phyloP scores from a whole-genome alignment of 2,113 vertebrate genomes.

The Anser brachyrhynchus region DNA sequence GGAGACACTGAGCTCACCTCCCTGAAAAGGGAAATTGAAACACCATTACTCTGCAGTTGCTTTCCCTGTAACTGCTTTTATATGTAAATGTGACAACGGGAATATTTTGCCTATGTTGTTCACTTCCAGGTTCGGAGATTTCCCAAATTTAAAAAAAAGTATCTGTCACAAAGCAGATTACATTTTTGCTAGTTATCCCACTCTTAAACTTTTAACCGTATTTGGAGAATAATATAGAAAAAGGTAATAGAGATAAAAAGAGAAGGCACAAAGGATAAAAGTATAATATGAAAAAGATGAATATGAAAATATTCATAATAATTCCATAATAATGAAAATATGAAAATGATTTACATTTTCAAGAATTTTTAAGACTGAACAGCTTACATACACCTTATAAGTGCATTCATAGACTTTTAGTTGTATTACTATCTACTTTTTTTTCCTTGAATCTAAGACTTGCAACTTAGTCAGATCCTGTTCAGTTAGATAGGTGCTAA shows the following conservation, averaged over 20 bases:
- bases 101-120: background rate
- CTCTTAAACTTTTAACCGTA: background rate
- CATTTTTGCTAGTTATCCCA: background rate
- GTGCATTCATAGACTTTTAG: background rate
- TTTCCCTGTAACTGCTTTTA: background rate
- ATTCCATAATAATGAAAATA: too few species aligned
- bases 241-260: accelerated
- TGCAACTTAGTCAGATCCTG: background rate
- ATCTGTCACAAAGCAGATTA: background rate
- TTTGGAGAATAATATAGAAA: background rate
- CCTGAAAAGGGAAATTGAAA: background rate
- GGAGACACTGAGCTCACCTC: background rate
- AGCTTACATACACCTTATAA: background rate
- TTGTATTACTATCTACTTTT: background rate
- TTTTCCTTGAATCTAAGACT: background rate
- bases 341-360: background rate
- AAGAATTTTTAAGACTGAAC: background rate
- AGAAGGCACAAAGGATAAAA: background rate
- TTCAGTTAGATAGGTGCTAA: background rate
- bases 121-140: background rate
- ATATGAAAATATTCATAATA: too few species aligned
- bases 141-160: background rate
- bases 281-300: background rate
- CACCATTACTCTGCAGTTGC: background rate
- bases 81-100: background rate